phyloP scores from a whole-genome alignment of 2,113 vertebrate genomes.

The Ageneiosus marmoratus region DNA sequence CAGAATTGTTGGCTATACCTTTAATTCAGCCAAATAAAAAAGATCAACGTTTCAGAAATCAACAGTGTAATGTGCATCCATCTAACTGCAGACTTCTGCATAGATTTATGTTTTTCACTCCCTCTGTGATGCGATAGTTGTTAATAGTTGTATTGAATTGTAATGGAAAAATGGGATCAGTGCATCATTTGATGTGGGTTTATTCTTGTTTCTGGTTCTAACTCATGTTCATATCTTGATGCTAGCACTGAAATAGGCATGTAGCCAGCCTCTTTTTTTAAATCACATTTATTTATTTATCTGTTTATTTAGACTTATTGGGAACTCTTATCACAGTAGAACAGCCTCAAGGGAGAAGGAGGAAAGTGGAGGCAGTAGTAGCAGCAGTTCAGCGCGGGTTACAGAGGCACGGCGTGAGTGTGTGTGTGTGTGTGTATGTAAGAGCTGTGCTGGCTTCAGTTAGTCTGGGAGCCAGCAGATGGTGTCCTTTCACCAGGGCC shows the following conservation, averaged over 20 bases:
- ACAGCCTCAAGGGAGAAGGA: constrained; percentile 10
- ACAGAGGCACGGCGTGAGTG: constrained; percentile 2
- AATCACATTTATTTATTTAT: not conserved
- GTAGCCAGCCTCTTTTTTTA: not conserved
- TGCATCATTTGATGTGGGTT: not conserved
- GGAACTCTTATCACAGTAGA: not conserved
- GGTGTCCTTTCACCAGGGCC: constrained; percentile 87
- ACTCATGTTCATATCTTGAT: not conserved
- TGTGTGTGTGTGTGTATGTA: not conserved
- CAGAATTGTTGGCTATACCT: not conserved
- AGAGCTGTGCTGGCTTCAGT: constrained; percentile 62
- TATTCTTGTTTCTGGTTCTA: not conserved
- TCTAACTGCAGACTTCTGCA: not conserved
- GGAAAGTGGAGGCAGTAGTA: constrained; percentile 17
- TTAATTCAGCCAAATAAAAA: not conserved
- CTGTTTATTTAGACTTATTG: constrained; percentile 15
- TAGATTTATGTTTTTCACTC: not conserved
- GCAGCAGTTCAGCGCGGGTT: constrained; percentile 24
- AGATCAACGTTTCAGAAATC: not conserved
- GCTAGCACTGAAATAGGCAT: not conserved
- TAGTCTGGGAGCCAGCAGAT: constrained; percentile 84
- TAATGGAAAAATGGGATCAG: not conserved
- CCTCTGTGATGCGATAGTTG: not conserved
- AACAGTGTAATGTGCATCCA: not conserved
- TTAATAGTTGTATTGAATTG: not conserved